These are phyloP conservation scores for Anolis carolinensis DNA, from an alignment of 2,113 vertebrate genomes.

Conservation along the genomic window DNA sequence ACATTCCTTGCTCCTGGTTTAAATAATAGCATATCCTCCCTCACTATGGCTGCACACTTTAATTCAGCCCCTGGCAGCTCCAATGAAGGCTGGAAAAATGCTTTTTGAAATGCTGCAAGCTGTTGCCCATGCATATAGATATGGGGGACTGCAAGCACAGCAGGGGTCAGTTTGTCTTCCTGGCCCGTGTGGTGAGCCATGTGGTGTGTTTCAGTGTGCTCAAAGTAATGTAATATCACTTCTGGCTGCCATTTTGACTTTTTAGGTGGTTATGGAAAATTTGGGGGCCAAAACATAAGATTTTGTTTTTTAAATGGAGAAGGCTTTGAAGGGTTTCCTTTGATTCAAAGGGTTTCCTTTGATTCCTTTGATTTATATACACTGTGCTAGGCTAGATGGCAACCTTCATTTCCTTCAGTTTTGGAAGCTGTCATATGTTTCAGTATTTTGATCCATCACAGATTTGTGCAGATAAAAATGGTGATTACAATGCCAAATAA, in stretches of 20 bases:
- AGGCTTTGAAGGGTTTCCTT: no score
- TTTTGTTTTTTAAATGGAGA: no score
- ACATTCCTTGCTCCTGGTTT: background rate
- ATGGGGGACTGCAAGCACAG: background rate
- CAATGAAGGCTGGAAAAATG: background rate
- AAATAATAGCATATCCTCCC: background rate
- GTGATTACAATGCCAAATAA: background rate
- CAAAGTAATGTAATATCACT: no score
- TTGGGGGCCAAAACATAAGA: no score
- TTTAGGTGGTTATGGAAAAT: no score
- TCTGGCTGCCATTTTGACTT: no score
- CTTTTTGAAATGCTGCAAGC: background rate
- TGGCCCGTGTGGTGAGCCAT: no score
- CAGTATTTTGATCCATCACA: background rate
- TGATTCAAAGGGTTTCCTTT: no score
- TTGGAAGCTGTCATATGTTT: background rate
- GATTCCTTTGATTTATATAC: no score
- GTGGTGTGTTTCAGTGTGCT: no score
- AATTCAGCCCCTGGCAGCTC: background rate
- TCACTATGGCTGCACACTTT: background rate
- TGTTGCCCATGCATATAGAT: background rate
- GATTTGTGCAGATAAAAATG: background rate
- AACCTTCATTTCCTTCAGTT: background rate
- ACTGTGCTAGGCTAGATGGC: background rate
- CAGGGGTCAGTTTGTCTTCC: no score